Evolutionary conservation across 64 coral and sea anemone genomes (phyloP), one percentile per base, ranked within the genome.

Genomic region (Porites australiensis): DNA sequence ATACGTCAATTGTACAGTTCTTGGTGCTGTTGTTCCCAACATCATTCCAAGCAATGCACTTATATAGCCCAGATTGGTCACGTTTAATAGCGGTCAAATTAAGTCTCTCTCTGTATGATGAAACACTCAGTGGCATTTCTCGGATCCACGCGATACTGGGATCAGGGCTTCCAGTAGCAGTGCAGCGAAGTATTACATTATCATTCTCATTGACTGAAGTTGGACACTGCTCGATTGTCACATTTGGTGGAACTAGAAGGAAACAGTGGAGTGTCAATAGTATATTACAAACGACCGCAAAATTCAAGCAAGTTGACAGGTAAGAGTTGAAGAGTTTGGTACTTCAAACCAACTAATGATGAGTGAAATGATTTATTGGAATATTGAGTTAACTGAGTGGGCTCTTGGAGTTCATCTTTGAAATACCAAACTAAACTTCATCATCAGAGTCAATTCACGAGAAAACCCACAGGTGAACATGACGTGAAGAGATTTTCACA

Each of bases 141-240:
- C 14, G 59, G 57, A 59, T 60, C 77, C 77, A 80, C 13, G 77
- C 53, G 15, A 15, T n/a, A 20, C 21, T 5, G 7, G 77, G 77
- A 44, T 11, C 22, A 61, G 77, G 77, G 21, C 44, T 80, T 1
- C 77, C 91, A 51, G 83, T 79, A 44, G 74, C 91, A 78, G 76
- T 79, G 18, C 91, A 93, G 46, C 79, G 10, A 7, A 80, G 2
- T 5, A 22, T 60, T 2, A 27, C 27, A 61, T 80, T 80, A 2
- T 60, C 27, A 43, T 57, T 57, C 27, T 80, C 57, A 63, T 3
- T 11, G 7, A 80, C 53, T 61, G 52, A 23, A 61, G n/a, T 60
- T 3, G 77, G 13, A 44, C 54, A 61, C 19, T 45, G 21, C 18
- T 75, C 44, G n/a, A 80, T 59, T 15, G 19, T 70, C 67, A 70